Base-by-base conservation (phyloP, 2,888 invertebrate species). In the Ptychoptera albimana region DNA sequence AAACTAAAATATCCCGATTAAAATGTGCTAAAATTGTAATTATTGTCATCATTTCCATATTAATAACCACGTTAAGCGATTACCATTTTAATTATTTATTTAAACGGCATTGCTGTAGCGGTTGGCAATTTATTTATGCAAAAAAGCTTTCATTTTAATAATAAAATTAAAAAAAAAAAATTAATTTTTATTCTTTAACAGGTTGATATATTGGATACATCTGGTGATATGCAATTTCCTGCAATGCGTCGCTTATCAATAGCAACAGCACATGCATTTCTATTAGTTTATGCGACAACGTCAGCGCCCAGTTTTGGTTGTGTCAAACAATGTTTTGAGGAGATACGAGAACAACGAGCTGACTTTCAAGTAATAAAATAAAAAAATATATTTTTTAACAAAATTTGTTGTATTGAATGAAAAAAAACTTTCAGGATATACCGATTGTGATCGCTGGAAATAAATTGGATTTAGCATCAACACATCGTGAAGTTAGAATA, bases 391-490 rank as follows among this genome's bases (percentile, higher is more conserved):
- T n/a, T n/a, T n/a, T n/a, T n/a, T n/a, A n/a, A n/a, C n/a, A n/a
- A n/a, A n/a, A n/a, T n/a, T n/a, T n/a, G n/a, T n/a, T n/a, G n/a
- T n/a, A n/a, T n/a, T n/a, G n/a, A n/a, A n/a, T n/a, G n/a, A n/a
- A n/a, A n/a, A n/a, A n/a, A n/a, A n/a, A n/a, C n/a, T 23, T 23
- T 7, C 72, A 82, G 71, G 82, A 84, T 54, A 75, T 89, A 47
- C 89, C 89, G 32, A 83, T 86, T 55, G 84, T 89, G 30, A 75
- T 91, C 45, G 85, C 84, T 11, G 88, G 87, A 44, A 89, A 88
- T 66, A 89, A 89, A 68, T 70, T 77, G 49, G 89, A 89, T 62
- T 66, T 85, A 46, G 79, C 81, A 9, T 64, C 71, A 51, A 76
- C 79, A 46, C 76, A 78, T 55, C 63, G 80, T 45, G 80, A 82